Base-by-base conservation (phyloP, 1,140 invertebrate species). In the Drosophila oshimai region DNA sequence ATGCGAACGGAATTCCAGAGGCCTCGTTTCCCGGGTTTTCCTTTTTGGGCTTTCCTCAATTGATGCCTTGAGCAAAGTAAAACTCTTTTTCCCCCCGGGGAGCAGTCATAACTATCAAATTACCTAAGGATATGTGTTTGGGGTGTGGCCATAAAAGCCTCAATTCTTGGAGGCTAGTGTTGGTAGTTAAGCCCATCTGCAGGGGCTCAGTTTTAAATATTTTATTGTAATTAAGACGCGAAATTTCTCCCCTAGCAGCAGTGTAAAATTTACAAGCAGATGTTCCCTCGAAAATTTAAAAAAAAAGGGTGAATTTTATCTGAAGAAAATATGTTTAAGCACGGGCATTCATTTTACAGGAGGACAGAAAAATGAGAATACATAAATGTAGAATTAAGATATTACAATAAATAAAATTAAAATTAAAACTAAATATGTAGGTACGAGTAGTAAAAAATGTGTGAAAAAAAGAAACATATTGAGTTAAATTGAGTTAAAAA, bases 191-290 rank as follows among this genome's bases (percentile, higher is more conserved):
- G 12, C 12, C n/a, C 41, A n/a, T 26, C 13, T 26, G 29, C 26
- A 7, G 12, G 18, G 31, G 18, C 20, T 13, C 31, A 15, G 50
- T 50, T 68, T 76, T 86, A 86, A 86, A 86, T 86, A 86, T 86
- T 86, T 86, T 73, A 86, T 80, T 69, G 75, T 73, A 86, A 86
- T 86, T 80, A 86, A 80, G 61, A 39, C 45, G 53, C 57, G 67
- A 73, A 65, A 86, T 76, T 44, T 80, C 81, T 86, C 80, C 81
- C 75, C 75, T 33, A 61, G 47, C 51, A 22, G 29, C 5, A 26
- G 36, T 39, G n/a, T 26, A 7, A 55, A 65, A 71, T 64, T 60
- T 44, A 49, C 10, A 12, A 37, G 39, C 76, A 78, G 78, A 39
- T 70, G 58, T 31, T 28, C 0, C 12, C 1, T 3, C 17, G 1